Evolutionary conservation across 2,888 invertebrate species (phyloP).

Genomic region (Erebia palarica): DNA sequence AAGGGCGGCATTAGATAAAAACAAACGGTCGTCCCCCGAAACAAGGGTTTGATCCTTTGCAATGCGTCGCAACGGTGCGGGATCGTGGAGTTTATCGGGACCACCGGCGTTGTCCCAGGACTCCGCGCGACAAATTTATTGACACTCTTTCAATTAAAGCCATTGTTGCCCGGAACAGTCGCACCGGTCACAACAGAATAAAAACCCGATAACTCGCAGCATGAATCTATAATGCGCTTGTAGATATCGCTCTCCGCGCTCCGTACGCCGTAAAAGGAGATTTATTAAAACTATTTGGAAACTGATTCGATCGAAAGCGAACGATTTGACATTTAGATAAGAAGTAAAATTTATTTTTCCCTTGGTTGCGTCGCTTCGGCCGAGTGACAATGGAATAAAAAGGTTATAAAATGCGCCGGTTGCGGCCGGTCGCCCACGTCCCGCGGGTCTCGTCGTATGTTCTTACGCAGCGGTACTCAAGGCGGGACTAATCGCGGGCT

Average conservation of each 20-base stretch:
- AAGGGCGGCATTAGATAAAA: slow-evolving; percentile 72
- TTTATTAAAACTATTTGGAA: slow-evolving; percentile 83
- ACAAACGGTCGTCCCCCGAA: slow-evolving; percentile 64
- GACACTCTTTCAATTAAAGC: slow-evolving; percentile 82
- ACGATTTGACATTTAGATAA: slow-evolving; percentile 83
- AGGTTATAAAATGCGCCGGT: slow-evolving; percentile 79
- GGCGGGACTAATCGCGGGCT: slow-evolving; percentile 55
- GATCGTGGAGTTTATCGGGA: slow-evolving; percentile 67
- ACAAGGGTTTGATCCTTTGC: slow-evolving; percentile 68
- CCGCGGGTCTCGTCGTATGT: slow-evolving; percentile 69
- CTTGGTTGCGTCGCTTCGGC: slow-evolving; percentile 66
- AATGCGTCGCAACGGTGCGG: slow-evolving; percentile 59
- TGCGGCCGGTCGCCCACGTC: slow-evolving; percentile 74
- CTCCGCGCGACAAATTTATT: slow-evolving; percentile 77
- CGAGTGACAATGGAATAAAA: slow-evolving; percentile 82
- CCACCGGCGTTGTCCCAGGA: slow-evolving; percentile 71
- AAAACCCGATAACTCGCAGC: slow-evolving; percentile 78
- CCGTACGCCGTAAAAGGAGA: slow-evolving; percentile 78
- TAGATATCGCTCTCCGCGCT: slow-evolving; percentile 69
- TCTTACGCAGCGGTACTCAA: slow-evolving; percentile 55
- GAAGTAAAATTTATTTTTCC: slow-evolving; percentile 80
- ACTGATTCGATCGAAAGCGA: slow-evolving; percentile 81
- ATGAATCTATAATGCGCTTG: slow-evolving; percentile 70
- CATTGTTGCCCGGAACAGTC: slow-evolving; percentile 73
- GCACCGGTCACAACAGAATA: slow-evolving; percentile 74